Conservation (phyloP, 1,140 invertebrate species). For the Mamestra configurata region DNA sequence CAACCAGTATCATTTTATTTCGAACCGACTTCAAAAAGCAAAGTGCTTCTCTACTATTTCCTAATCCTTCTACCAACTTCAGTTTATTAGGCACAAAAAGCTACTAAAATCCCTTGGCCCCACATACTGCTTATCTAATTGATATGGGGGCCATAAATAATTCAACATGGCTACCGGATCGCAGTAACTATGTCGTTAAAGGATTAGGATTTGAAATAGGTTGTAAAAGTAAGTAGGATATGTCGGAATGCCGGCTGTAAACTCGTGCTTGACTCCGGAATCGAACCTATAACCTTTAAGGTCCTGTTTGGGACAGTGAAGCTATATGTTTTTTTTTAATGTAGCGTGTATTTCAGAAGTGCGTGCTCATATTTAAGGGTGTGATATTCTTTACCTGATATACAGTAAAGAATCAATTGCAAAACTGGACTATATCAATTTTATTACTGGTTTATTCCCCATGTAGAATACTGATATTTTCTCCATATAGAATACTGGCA, state of each 20-base stretch:
- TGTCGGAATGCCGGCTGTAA: neutral
- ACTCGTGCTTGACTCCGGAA: neutral
- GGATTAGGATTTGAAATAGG: slow-evolving; percentile 61
- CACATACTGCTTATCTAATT: slow-evolving; percentile 57
- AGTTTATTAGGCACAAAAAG: neutral
- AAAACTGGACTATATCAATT: too few relatives aligned
- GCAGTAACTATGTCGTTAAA: slow-evolving; percentile 63
- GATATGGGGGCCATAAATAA: slow-evolving; percentile 64
- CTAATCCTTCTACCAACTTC: neutral
- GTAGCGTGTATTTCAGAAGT: too few relatives aligned
- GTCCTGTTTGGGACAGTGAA: neutral
- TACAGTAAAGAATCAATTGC: too few relatives aligned
- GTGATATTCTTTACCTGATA: too few relatives aligned
- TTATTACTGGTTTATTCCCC: too few relatives aligned
- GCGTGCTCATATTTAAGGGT: too few relatives aligned
- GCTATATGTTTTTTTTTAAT: neutral
- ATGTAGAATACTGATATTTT: too few relatives aligned
- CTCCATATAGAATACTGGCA: too few relatives aligned
- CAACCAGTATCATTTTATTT: too few relatives aligned
- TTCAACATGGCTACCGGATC: slow-evolving; percentile 61
- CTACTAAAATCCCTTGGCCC: neutral
- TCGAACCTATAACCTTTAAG: neutral
- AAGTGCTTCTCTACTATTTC: too few relatives aligned
- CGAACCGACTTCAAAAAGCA: too few relatives aligned
- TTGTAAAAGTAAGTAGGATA: slow-evolving; percentile 25